Base-by-base conservation (phyloP, 2,888 invertebrate genomes). In the Parochlus steinenii region DNA sequence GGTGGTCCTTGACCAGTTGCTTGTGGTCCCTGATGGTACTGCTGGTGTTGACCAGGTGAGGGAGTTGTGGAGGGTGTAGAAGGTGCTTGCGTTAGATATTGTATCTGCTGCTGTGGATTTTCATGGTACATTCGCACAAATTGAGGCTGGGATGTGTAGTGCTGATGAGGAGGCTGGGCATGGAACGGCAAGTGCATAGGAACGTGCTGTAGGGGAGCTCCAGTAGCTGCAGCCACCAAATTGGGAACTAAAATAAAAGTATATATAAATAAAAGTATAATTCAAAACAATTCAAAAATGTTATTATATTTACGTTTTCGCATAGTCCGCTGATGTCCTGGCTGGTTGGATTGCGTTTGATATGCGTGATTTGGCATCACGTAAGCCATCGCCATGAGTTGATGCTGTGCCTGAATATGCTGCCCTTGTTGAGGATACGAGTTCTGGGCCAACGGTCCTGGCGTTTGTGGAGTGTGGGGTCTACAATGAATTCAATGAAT, bases 401-500 rank as follows among this genome's bases (percentile, higher is more conserved):
- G 45, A 25, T 41, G 41, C 28, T 44, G 45, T 31, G 42, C 38
- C 23, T 19, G 41, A 33, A 30, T 31, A 39, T 12, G 43, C 38
- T 18, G 42, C 33, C 29, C 41, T 11, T 43, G 44, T 40, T 38
- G 45, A 12, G 34, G 40, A 7, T 40, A 40, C 14, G 41, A 41
- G 16, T 43, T 43, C 18, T 41, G 43, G 19, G 65, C 48, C n/a
- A 52, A 45, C 11, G 52, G 52, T 36, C 56, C 54, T 17, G 83
- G 83, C 22, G 85, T 85, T 55, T 82, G 82, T 20, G 86, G 85
- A 26, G 86, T 86, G 54, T 85, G 85, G 23, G 86, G 85, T 43
- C 80, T 69, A 50, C 62, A 71, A 39, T 29, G 25, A 27, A 35
- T 29, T 33, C 33, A 22, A 8, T 12, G 14, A 17, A 32, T 27